These are phyloP conservation scores for Lepidochrysops patricia DNA, from an alignment of 2,888 invertebrate genomes.

Conservation along the genomic window DNA sequence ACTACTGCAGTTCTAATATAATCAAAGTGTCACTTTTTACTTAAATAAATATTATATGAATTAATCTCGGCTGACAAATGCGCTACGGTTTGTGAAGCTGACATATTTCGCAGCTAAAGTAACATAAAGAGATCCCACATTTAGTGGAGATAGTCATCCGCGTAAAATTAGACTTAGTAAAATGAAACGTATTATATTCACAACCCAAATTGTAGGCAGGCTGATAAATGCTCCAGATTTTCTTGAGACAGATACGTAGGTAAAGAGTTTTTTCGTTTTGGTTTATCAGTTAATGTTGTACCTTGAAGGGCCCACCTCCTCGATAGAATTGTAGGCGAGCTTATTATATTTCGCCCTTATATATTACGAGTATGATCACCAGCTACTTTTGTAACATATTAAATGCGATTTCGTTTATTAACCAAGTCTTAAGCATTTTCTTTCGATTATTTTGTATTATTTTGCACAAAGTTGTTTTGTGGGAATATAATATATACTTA, in stretches of 20 bases:
- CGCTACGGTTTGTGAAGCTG: not conserved
- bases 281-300: not conserved
- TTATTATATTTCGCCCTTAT: not conserved
- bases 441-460: too few relatives aligned
- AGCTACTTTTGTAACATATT: too few relatives aligned
- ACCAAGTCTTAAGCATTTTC: too few relatives aligned
- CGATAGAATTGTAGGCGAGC: not conserved
- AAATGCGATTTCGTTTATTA: too few relatives aligned
- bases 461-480: too few relatives aligned
- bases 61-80: constrained; percentile 3
- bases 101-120: constrained; percentile 1
- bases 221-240: constrained; percentile 8
- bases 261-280: not conserved
- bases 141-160: not conserved
- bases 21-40: not conserved
- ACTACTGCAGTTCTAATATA: too few relatives aligned
- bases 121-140: constrained; percentile 5
- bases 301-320: not conserved
- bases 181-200: constrained; percentile 1
- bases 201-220: not conserved
- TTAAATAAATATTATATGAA: not conserved
- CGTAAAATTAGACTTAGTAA: constrained; percentile 7
- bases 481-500: too few relatives aligned
- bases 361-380: too few relatives aligned
- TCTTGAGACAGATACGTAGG: not conserved